phyloP scores from a whole-genome alignment of 2,113 vertebrate genomes.

The Nannospalax galili region DNA sequence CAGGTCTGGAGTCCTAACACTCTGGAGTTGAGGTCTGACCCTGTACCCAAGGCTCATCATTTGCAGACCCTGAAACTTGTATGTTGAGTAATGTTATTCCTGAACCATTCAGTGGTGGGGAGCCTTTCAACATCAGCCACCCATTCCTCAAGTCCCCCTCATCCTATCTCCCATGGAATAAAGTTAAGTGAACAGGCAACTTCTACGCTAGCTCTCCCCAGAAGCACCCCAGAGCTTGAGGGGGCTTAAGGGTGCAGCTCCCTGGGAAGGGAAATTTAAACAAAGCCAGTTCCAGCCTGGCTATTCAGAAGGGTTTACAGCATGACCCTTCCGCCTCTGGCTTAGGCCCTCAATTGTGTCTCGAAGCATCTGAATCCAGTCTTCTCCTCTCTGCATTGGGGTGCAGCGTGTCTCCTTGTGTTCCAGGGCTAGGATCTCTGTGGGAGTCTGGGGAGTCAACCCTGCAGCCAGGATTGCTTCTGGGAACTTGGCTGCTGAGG shows the following conservation, averaged over 20 bases:
- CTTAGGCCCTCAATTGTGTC: slow-evolving; percentile 56
- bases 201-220: not conserved
- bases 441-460: slow-evolving; percentile 87
- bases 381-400: slow-evolving; percentile 81
- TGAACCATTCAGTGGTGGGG: not conserved
- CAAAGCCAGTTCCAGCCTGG: not conserved
- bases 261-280: not conserved
- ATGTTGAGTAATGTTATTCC: not conserved
- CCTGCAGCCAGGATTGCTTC: slow-evolving; percentile 87
- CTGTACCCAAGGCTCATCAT: not conserved
- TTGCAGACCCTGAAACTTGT: not conserved
- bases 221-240: not conserved
- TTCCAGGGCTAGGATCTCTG: slow-evolving; percentile 86
- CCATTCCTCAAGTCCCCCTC: not conserved
- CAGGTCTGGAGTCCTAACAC: not conserved
- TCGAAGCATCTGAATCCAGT: slow-evolving; percentile 90
- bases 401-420: slow-evolving; percentile 85
- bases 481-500: slow-evolving; percentile 94
- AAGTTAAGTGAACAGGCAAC: not conserved
- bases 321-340: not conserved
- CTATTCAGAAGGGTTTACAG: not conserved
- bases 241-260: not conserved
- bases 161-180: not conserved
- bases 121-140: not conserved
- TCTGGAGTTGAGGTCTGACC: not conserved